Conservation (phyloP, 2,888 invertebrate genomes). For the Drosophila suboccidentalis region DNA sequence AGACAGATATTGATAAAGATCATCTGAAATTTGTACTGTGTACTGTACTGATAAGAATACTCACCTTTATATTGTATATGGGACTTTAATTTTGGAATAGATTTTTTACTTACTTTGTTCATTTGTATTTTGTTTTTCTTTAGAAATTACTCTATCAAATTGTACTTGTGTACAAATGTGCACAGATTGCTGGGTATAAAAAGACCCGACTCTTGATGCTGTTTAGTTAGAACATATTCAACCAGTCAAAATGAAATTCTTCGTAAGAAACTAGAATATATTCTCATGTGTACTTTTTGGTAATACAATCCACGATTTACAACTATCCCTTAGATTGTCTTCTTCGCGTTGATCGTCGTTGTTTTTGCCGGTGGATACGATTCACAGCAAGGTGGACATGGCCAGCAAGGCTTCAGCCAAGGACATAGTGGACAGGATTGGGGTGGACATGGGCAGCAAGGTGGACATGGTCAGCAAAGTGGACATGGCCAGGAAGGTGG, state of each 20-base stretch:
- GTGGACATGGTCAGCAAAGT: slow-evolving; percentile 33
- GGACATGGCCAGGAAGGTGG: slow-evolving; percentile 26
- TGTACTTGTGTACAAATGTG: neutral
- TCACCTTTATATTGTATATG: neutral
- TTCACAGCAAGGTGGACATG: slow-evolving; percentile 26
- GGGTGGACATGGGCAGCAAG: slow-evolving; percentile 36
- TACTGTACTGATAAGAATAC: neutral
- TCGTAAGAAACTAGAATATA: slow-evolving; percentile 49
- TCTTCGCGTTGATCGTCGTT: slow-evolving; percentile 66
- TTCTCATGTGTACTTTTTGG: neutral
- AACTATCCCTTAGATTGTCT: slow-evolving; percentile 49
- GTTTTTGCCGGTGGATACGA: slow-evolving; percentile 53
- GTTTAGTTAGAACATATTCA: slow-evolving; percentile 46
- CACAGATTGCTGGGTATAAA: slow-evolving; percentile 47
- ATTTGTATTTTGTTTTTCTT: slow-evolving; percentile 14
- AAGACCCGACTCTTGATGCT: slow-evolving; percentile 3
- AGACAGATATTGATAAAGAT: neutral
- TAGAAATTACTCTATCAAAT: no score
- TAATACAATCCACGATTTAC: neutral
- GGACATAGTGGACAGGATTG: no score
- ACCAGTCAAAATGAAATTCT: slow-evolving; percentile 64
- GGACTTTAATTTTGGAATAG: neutral
- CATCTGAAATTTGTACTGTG: neutral
- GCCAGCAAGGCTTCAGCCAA: no score
- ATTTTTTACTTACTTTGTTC: slow-evolving; percentile 26